Conservation (phyloP, 2,797 vertebrate genomes). For the Scleropages formosus region DNA sequence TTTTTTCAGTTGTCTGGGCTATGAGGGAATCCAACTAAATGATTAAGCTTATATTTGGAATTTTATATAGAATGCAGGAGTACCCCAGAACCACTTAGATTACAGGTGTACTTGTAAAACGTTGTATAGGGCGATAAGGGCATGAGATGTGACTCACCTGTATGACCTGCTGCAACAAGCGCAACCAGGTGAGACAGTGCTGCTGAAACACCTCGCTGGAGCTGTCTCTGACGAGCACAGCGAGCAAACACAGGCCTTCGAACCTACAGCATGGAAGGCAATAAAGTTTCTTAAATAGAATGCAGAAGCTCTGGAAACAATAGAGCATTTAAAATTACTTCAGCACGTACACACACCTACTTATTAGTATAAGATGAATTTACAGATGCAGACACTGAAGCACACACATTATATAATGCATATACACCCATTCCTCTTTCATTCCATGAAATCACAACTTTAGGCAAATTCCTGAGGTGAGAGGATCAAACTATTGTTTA, state of each 20-base stretch:
- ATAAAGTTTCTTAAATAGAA: not conserved
- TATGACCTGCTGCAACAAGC: slow-evolving; percentile 81
- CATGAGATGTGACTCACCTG: slow-evolving; percentile 67
- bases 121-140: slow-evolving; percentile 46
- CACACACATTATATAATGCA: not conserved
- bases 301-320: too few species aligned
- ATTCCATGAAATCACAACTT: not conserved
- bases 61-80: too few species aligned
- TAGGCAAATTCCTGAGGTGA: too few species aligned
- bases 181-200: slow-evolving; percentile 85
- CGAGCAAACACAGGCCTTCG: slow-evolving; percentile 83
- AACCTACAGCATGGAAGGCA: slow-evolving; percentile 61
- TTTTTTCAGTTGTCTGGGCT: too few species aligned
- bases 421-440: not conserved
- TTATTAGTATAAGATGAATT: too few species aligned
- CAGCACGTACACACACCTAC: too few species aligned
- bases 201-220: slow-evolving; percentile 82
- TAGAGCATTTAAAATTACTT: too few species aligned
- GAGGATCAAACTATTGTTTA: too few species aligned
- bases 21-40: too few species aligned
- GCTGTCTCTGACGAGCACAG: slow-evolving; percentile 84
- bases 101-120: not conserved
- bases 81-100: too few species aligned
- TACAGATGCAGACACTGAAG: too few species aligned
- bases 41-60: too few species aligned